phyloP scores from a whole-genome alignment of 2,888 invertebrate species.

The Pteria penguin region DNA sequence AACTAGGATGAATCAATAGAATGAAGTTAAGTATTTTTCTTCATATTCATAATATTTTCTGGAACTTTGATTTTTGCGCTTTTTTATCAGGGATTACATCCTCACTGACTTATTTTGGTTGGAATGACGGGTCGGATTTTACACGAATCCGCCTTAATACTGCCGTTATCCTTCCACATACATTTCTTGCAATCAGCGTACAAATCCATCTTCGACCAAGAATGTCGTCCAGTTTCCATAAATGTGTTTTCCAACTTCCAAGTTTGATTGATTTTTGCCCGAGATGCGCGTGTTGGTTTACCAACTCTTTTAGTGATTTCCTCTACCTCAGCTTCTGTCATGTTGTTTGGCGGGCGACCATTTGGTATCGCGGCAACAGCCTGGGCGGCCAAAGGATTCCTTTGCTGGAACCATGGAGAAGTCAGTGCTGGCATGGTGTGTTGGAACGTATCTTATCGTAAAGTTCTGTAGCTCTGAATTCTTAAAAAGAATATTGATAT shows the following conservation, averaged over 20 bases:
- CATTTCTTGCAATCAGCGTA: constrained; percentile 71
- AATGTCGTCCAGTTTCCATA: constrained; percentile 66
- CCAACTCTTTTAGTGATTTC: constrained; percentile 60
- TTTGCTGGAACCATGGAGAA: constrained; percentile 70
- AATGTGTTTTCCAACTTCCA: constrained; percentile 66
- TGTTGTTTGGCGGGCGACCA: constrained; percentile 49
- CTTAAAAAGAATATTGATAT: no score
- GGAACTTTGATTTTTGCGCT: no score
- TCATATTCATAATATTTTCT: no score
- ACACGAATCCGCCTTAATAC: constrained; percentile 57
- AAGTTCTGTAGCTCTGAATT: no score
- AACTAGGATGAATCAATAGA: no score
- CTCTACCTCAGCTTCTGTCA: constrained; percentile 63
- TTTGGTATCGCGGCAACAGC: constrained; percentile 47
- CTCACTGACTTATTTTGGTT: neutral
- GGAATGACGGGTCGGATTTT: constrained; percentile 58
- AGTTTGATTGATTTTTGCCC: constrained; percentile 57
- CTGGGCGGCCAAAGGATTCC: constrained; percentile 53
- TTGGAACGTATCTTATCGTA: no score
- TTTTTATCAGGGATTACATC: no score
- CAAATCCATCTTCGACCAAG: constrained; percentile 73
- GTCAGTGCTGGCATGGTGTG: constrained; percentile 61
- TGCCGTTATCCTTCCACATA: constrained; percentile 67
- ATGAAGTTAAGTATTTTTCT: no score
- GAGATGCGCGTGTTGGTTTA: constrained; percentile 64